Evolutionary conservation across 2,888 invertebrate species (phyloP), one percentile per base, ranked within the genome.

Genomic region (Hirtodrosophila trivittata): DNA sequence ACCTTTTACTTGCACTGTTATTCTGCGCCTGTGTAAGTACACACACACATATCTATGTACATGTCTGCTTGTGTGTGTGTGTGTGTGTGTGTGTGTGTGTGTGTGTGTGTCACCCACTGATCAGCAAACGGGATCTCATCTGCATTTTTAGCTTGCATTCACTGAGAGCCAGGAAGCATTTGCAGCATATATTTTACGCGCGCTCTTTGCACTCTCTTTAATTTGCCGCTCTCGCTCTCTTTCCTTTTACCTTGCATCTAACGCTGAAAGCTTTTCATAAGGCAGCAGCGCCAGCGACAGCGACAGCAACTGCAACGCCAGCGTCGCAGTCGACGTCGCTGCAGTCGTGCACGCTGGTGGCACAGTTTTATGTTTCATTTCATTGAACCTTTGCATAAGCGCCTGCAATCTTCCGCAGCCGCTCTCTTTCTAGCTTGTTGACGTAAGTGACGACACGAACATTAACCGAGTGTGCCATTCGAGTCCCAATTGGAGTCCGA

Each of bases 281-380:
- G 18, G 43, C 16, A 37, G 38, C 50, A 46, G 33, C 8, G 14
- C 30, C 50, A 26, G 49, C 43, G 41, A 21, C 33, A 7, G 26
- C 30, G 14, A 10, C 18, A 41, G 18, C 41, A 6, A n/a, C 30
- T n/a, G 7, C 43, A 39, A 14, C 25, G 32, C 18, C 26, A 14
- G 13, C 46, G n/a, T 16, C 41, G 52, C 32, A 46, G 62, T 13
- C 3, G 10, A 18, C 73, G 55, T 41, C 58, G 64, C 68, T 73
- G 68, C 72, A 70, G 26, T 71, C 32, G 60, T 37, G 55, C 50
- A 57, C 68, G 68, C 72, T 74, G 69, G 51, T 73, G 74, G 75
- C 73, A 74, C 75, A 73, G 75, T 73, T 73, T 73, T 74, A 74
- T 66, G 75, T 73, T 69, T 73, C 69, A 73, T 73, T 74, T 70